Base-by-base conservation (phyloP, 2,888 invertebrate species). In the Belgica antarctica region DNA sequence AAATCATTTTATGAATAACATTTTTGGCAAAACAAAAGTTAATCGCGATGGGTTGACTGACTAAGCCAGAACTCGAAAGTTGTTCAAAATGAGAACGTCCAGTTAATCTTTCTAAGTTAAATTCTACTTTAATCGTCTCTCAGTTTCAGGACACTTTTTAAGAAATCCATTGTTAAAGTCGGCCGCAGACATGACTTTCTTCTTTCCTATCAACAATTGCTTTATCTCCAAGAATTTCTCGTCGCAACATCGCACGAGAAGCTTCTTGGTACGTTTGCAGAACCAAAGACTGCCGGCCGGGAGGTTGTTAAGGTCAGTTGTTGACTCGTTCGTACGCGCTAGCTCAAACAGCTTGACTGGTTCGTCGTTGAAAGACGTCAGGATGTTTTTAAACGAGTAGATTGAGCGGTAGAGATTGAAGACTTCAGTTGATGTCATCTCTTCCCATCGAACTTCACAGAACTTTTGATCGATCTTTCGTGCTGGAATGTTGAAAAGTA, bases 81-180 rank as follows among this genome's bases (percentile, higher is more conserved):
- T n/a, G n/a, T n/a, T n/a, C n/a, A n/a, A n/a, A n/a, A n/a, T n/a
- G n/a, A n/a, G n/a, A n/a, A n/a, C n/a, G n/a, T n/a, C n/a, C n/a
- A n/a, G n/a, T n/a, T n/a, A n/a, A n/a, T 46, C 17, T 7, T 41
- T 63, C 77, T 75, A 28, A 62, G 3, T 62, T 62, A 17, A 2
- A 15, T 25, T 63, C 46, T 63, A 79, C 74, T 75, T 77, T 79
- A 80, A 79, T 75, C 75, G 80, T 76, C 78, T 79, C 61, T 75
- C 74, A 36, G 74, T 73, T 72, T 78, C 73, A 74, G 79, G 75
- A 57, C 78, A 75, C 80, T 88, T 88, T 75, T 84, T 86, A 28
- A 94, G 80, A 79, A 87, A 95, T 7, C 95, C 95, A 82, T 94
- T 94, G 78, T 87, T 87, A 82, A 96, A 96, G 77, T 93, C 92